Base-by-base conservation (phyloP, 2,797 vertebrate species). In the Eurystomus glaucurus region DNA sequence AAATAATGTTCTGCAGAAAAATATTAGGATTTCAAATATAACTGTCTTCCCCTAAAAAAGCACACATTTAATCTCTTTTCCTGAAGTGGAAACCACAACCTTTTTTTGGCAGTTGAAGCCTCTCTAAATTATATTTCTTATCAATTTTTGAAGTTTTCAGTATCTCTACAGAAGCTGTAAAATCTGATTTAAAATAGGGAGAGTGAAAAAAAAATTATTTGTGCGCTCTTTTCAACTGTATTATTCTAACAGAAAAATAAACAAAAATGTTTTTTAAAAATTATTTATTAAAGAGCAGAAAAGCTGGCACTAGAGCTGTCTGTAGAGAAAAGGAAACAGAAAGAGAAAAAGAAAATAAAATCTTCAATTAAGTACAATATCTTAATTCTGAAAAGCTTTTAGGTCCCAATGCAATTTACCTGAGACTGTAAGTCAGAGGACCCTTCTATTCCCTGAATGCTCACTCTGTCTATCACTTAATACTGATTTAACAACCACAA, bases 401-500 rank as follows among this genome's bases (percentile, higher is more conserved):
- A 29, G 12, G 22, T 75, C 46, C 85, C 58, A 48, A 3, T 55
- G 26, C 14, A 90, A 93, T 94, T 93, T 96, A 60, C 45, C 39
- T 54, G 55, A 75, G 28, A 61, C 60, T 72, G 22, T 78, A 74
- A 93, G n/a, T 66, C 69, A 86, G 13, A 74, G 26, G 11, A 75
- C 28, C 20, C 19, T 88, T 77, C 60, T 90, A 37, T 72, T 93
- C 85, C 79, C 85, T 90, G 75, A 87, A 72, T 76, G 74, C 57
- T 81, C 29, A 54, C 85, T 90, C 62, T 62, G 60, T 45, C 54
- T 85, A 78, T 64, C 94, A 80, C 65, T 95, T 96, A 96, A 93
- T 85, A 89, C 91, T 89, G 80, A 91, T 95, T 96, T 96, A 96
- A 94, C 81, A 94, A 91, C 84, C 90, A 41, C 57, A 68, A 82